A percentile compares a stretch with the other conserved stretches of the same genome.
phyloP scores from a whole-genome alignment of 2,113 vertebrate genomes.

The Montifringilla adamsi region DNA sequence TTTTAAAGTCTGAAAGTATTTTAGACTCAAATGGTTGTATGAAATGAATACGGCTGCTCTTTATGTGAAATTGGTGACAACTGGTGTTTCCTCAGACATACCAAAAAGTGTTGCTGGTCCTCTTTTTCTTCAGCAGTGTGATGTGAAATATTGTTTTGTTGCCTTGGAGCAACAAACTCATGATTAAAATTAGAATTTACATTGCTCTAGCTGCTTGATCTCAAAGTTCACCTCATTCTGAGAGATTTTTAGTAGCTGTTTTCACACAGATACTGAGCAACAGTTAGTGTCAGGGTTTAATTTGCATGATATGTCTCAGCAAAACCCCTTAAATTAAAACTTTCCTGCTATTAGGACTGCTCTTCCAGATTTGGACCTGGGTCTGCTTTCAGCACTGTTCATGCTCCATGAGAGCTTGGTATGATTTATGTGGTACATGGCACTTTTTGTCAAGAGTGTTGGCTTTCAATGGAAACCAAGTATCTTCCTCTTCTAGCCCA shows the following conservation, averaged over 20 bases:
- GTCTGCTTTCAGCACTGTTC: neutral
- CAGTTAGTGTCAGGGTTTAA: neutral
- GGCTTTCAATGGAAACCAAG: neutral
- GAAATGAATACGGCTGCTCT: neutral
- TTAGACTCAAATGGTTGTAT: neutral
- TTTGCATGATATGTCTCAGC: neutral
- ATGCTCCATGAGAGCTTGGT: neutral
- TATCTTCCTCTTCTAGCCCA: slow-evolving; percentile 17
- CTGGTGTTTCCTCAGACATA: neutral
- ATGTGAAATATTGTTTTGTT: neutral
- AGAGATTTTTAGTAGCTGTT: neutral
- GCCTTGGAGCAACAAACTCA: neutral
- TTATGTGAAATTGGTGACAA: neutral
- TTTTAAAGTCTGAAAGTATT: neutral
- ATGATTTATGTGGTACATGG: neutral
- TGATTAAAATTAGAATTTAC: neutral
- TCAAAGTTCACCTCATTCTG: neutral
- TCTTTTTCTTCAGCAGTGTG: neutral
- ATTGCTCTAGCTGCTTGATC: neutral
- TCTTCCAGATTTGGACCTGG: neutral
- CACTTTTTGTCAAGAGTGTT: neutral
- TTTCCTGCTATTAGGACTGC: neutral
- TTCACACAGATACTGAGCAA: neutral
- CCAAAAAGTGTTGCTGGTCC: neutral
- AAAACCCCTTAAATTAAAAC: neutral